Evolutionary conservation across 2,797 vertebrate species (phyloP).

Genomic region (Crocodylus rhombifer): DNA sequence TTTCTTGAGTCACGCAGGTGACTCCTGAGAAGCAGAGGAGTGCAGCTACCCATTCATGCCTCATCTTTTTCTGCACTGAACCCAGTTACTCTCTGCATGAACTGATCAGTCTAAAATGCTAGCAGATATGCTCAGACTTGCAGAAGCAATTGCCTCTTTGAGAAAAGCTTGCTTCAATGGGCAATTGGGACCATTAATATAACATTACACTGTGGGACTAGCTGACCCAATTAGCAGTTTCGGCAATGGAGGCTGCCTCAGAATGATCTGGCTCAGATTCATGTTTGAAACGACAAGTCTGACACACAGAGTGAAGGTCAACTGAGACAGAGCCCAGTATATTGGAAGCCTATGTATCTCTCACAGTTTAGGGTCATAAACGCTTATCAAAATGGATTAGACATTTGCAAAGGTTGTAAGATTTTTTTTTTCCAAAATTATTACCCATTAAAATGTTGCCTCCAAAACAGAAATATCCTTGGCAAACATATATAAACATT

Average conservation of each 20-base stretch:
- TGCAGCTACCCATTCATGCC: background rate
- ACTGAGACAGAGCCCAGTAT: background rate
- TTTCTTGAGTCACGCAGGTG: conserved; percentile 55
- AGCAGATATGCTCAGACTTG: background rate
- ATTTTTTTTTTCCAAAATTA: background rate
- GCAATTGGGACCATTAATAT: background rate
- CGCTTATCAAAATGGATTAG: background rate
- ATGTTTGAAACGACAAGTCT: background rate
- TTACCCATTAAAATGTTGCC: background rate
- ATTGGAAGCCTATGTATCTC: background rate
- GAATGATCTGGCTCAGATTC: background rate
- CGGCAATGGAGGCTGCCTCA: background rate
- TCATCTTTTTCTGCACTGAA: conserved; percentile 45
- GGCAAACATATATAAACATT: background rate
- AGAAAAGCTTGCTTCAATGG: background rate
- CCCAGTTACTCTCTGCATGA: background rate
- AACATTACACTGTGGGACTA: background rate
- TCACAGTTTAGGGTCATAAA: background rate
- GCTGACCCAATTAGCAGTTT: background rate
- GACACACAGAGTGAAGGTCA: background rate
- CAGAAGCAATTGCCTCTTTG: background rate
- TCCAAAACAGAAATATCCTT: background rate
- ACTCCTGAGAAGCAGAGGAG: conserved; percentile 13
- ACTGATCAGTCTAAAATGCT: background rate
- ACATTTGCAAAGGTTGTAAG: background rate